These are phyloP conservation scores for Hipparchia sbordonii DNA, from an alignment of 2,888 invertebrate species.

Conservation along the genomic window DNA sequence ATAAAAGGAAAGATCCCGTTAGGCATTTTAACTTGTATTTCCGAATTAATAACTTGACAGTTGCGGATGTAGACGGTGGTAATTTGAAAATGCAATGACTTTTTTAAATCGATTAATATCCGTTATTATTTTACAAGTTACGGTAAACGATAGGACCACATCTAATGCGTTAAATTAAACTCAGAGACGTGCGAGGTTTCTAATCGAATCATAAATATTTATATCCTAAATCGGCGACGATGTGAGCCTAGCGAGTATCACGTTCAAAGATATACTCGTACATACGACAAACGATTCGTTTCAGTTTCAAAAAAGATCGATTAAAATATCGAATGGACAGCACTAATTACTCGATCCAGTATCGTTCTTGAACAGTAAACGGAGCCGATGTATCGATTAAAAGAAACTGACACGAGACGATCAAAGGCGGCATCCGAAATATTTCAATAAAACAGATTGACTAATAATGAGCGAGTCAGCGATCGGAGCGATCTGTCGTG, in stretches of 20 bases:
- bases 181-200: slow-evolving; percentile 25
- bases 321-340: slow-evolving; percentile 41
- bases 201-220: slow-evolving; percentile 34
- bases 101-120: slow-evolving; percentile 23
- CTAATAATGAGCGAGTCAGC: slow-evolving; percentile 77
- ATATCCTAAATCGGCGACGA: slow-evolving; percentile 39
- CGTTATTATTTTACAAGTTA: slow-evolving; percentile 14
- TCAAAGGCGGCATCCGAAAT: slow-evolving; percentile 70
- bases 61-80: background rate
- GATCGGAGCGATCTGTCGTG: slow-evolving; percentile 76
- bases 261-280: slow-evolving; percentile 32
- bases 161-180: slow-evolving; percentile 26
- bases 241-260: slow-evolving; percentile 32
- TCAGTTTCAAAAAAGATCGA: slow-evolving; percentile 43
- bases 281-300: slow-evolving; percentile 44
- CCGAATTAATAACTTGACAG: background rate
- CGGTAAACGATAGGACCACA: slow-evolving; percentile 15
- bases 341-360: slow-evolving; percentile 60
- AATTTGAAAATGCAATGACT: slow-evolving; percentile 12
- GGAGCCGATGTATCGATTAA: slow-evolving; percentile 52
- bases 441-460: slow-evolving; percentile 78
- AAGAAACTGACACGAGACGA: slow-evolving; percentile 69
- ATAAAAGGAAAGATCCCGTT: background rate
- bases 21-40: background rate
- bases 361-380: slow-evolving; percentile 52